A percentile compares a stretch with the other conserved stretches of the same genome.
Evolutionary conservation across 2,888 invertebrate species (phyloP).

Genomic region (Galeruca laticollis): DNA sequence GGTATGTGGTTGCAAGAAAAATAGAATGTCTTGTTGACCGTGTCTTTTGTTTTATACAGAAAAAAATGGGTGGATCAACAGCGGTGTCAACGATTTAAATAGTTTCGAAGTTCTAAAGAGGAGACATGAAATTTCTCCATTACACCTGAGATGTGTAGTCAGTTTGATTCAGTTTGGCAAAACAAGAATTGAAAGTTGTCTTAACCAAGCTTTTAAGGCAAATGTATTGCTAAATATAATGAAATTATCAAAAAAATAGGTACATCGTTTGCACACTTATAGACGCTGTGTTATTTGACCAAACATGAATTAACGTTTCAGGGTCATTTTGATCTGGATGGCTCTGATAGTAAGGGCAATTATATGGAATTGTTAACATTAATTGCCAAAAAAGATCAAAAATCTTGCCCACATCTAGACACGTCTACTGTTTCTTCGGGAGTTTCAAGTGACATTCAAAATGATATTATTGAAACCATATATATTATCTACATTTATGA

Average conservation of each 20-base stretch:
- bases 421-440: slow-evolving; percentile 36
- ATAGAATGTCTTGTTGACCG: slow-evolving; percentile 32
- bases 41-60: slow-evolving; percentile 36
- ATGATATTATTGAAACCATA: too few relatives aligned
- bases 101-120: too few relatives aligned
- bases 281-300: slow-evolving; percentile 26
- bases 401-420: slow-evolving; percentile 30
- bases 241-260: slow-evolving; percentile 30
- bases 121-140: slow-evolving; percentile 32
- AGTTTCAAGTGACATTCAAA: slow-evolving; percentile 37
- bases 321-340: slow-evolving; percentile 9
- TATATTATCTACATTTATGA: slow-evolving; percentile 39
- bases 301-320: slow-evolving; percentile 14
- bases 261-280: slow-evolving; percentile 30
- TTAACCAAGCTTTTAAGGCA: too few relatives aligned
- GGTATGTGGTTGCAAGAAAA: slow-evolving; percentile 9
- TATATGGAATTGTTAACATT: slow-evolving; percentile 17
- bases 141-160: slow-evolving; percentile 30
- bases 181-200: too few relatives aligned
- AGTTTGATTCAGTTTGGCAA: slow-evolving; percentile 32
- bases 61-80: slow-evolving; percentile 32
- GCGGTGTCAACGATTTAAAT: slow-evolving; percentile 19
- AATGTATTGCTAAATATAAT: slow-evolving; percentile 31
- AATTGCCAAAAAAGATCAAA: slow-evolving; percentile 26
- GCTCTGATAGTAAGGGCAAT: slow-evolving; percentile 17